Evolutionary conservation across 2,113 vertebrate genomes (phyloP), one percentile per base, ranked within the genome.

Genomic region (Notarius quadriscutis): DNA sequence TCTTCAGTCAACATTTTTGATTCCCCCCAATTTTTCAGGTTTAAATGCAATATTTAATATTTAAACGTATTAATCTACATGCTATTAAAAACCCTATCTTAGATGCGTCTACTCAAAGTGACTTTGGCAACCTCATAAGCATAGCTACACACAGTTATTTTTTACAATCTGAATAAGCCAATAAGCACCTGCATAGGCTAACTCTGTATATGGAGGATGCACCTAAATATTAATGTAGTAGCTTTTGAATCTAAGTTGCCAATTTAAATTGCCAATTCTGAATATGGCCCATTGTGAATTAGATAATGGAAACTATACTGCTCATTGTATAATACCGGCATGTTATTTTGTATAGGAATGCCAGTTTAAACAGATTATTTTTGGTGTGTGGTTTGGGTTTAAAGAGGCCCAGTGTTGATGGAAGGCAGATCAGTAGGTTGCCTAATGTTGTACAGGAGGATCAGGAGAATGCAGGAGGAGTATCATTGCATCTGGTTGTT

Each of bases 361-460:
- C 18, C 41, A n/a, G 48, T 10, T 12, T 83, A 83, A 14, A 71
- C 41, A 71, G 18, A 51, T 74, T 58, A 77, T 62, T 85, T 60
- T 41, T 85, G 71, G 22, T 60, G 18, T 62, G 72, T 63, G 27
- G 6, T 2, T 77, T 17, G 22, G 18, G 17, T 84, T 53, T 51
- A 51, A 72, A 71, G 50, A 18, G 50, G 22, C 48, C 55, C 17
- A 25, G 18, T 41, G 50, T 41, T 84, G 67, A 74, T n/a, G 2
- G 15, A 74, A 84, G 30, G 53, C 83, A 84, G 65, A 72, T 72
- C 7, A 41, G 83, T 7, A 84, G 69, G 55, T 41, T 71, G n/a
- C 27, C 20, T 69, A 55, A 18, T 11, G 27, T 2, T 25, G 53
- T 48, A 7, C 22, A 63, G 41, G 25, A 78, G 34, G 74, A 65